phyloP scores from a whole-genome alignment of 2,113 vertebrate species.

The Quiscalus mexicanus region DNA sequence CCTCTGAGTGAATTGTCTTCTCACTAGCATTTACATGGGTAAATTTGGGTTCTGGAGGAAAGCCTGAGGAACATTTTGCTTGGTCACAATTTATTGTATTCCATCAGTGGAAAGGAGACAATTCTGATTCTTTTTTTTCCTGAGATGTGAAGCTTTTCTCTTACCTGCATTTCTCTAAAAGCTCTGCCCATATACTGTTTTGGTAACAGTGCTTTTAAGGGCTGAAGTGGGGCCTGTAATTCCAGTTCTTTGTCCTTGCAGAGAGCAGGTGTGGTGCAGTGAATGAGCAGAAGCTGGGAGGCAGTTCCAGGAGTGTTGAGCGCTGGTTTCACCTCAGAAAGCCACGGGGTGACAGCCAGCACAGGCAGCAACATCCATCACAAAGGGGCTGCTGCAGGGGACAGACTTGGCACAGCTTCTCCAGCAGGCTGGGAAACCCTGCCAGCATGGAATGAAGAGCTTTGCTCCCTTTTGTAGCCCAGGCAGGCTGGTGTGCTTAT shows the following conservation, averaged over 20 bases:
- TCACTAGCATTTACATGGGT: background rate
- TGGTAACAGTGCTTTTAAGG: background rate
- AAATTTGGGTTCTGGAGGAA: background rate
- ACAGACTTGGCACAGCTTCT: background rate
- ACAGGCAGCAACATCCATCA: background rate
- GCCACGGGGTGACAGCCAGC: background rate
- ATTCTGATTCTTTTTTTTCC: background rate
- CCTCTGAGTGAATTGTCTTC: background rate
- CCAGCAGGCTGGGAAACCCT: background rate
- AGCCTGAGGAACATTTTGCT: background rate
- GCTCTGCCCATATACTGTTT: background rate
- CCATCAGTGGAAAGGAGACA: background rate
- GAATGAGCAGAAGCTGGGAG: background rate
- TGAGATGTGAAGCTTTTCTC: background rate
- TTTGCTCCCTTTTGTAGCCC: background rate
- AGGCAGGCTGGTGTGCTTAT: background rate
- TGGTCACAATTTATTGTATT: background rate
- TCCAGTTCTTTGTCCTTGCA: background rate
- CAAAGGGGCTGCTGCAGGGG: background rate
- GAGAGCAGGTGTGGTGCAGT: background rate
- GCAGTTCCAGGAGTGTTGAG: fast-evolving
- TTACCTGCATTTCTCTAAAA: background rate
- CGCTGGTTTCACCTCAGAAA: background rate
- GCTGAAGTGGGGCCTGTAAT: background rate
- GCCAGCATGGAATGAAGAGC: background rate